Percentiles rank a stretch among this genome's conserved stretches.
phyloP scores from a whole-genome alignment of 2,113 vertebrate species.

The Gasterosteus nipponicus region DNA sequence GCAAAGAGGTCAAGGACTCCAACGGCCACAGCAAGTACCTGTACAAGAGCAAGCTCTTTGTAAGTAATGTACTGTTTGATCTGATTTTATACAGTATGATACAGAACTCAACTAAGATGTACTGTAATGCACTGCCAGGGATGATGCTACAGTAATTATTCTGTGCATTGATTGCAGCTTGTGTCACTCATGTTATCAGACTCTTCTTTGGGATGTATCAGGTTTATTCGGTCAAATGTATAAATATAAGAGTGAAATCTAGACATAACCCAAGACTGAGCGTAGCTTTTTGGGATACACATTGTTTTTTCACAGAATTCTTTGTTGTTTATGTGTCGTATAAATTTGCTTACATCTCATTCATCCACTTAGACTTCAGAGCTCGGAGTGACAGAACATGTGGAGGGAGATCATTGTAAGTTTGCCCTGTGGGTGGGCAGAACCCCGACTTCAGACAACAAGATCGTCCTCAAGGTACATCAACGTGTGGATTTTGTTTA shows the following conservation, averaged over 20 bases:
- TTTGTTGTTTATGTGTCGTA: neutral
- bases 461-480: slow-evolving; percentile 99
- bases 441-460: slow-evolving; percentile 98
- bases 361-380: slow-evolving; percentile 89
- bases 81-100: neutral
- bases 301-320: neutral
- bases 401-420: slow-evolving; percentile 98
- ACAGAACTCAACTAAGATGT: neutral
- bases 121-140: neutral
- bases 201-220: neutral
- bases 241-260: neutral
- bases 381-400: slow-evolving; percentile 96
- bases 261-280: neutral
- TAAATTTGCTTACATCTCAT: neutral
- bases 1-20: slow-evolving; percentile 99
- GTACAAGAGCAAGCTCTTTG: slow-evolving; percentile 98
- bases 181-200: neutral
- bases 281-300: neutral
- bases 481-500: neutral
- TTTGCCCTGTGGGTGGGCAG: slow-evolving; percentile 97
- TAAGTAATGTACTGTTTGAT: slow-evolving; percentile 80
- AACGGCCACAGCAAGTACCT: slow-evolving; percentile 98
- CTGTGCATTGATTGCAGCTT: neutral
- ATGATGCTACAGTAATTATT: neutral
- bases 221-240: neutral